Conservation (phyloP, 2,113 vertebrate species). For the Periophthalmodon schlosseri region DNA sequence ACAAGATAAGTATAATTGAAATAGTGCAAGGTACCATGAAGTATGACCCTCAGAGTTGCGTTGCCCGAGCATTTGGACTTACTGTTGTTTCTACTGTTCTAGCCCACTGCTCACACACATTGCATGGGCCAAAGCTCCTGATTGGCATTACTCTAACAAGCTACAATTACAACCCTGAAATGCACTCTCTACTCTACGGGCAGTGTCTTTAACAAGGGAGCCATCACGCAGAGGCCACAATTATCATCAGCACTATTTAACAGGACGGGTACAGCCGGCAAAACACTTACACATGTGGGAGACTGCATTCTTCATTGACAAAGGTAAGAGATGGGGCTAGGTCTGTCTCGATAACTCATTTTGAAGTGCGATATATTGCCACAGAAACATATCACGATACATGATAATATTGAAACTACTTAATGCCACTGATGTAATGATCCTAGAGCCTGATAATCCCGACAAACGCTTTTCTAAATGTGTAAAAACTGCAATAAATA, state of each 20-base stretch:
- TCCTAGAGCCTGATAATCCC: too few relatives aligned
- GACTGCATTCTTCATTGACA: slow-evolving; percentile 49
- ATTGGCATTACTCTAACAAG: slow-evolving; percentile 76
- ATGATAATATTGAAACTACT: too few relatives aligned
- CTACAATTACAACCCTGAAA: slow-evolving; percentile 74
- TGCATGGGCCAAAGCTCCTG: slow-evolving; percentile 58
- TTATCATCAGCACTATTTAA: slow-evolving; percentile 76
- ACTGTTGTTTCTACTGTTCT: slow-evolving; percentile 22
- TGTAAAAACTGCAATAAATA: too few relatives aligned
- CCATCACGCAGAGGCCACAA: slow-evolving; percentile 70
- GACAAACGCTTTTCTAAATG: too few relatives aligned
- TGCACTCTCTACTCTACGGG: slow-evolving; percentile 50
- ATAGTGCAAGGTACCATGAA: not conserved
- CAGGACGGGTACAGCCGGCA: slow-evolving; percentile 63
- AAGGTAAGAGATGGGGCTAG: not conserved
- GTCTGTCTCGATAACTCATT: too few relatives aligned
- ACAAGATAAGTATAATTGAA: not conserved
- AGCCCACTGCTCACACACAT: slow-evolving; percentile 13
- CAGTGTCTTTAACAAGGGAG: slow-evolving; percentile 72
- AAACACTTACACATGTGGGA: slow-evolving; percentile 67
- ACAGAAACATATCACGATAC: too few relatives aligned
- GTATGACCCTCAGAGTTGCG: too few relatives aligned
- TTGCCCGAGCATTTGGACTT: not conserved
- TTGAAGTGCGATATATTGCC: too few relatives aligned
- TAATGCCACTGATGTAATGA: too few relatives aligned